These are phyloP conservation scores for Eupithecia insigniata DNA, from an alignment of 2,888 invertebrate genomes.

Conservation along the genomic window DNA sequence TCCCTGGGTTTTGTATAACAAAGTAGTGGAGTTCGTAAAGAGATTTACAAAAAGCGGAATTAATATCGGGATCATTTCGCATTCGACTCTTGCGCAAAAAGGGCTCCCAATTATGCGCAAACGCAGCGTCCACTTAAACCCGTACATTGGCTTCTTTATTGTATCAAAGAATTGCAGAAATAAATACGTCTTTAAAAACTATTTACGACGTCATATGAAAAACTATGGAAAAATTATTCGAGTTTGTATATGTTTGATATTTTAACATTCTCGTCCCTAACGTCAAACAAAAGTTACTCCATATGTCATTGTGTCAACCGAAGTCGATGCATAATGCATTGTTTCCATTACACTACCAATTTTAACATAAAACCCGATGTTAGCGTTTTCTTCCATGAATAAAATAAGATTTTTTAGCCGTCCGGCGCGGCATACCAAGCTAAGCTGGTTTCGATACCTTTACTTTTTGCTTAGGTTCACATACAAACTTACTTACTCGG, in stretches of 20 bases:
- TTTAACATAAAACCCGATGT: slow-evolving; percentile 82
- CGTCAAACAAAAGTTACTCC: slow-evolving; percentile 75
- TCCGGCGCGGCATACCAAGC: slow-evolving; percentile 41
- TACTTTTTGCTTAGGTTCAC: slow-evolving; percentile 55
- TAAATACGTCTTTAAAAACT: slow-evolving; percentile 59
- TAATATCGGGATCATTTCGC: slow-evolving; percentile 71
- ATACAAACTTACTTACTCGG: not conserved
- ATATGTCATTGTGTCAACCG: slow-evolving; percentile 80
- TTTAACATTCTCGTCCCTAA: slow-evolving; percentile 73
- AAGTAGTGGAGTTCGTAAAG: slow-evolving; percentile 55
- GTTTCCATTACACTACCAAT: slow-evolving; percentile 83
- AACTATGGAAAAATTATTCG: slow-evolving; percentile 69
- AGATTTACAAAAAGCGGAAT: slow-evolving; percentile 69
- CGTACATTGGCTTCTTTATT: slow-evolving; percentile 66
- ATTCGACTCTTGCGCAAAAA: slow-evolving; percentile 77
- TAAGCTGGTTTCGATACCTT: slow-evolving; percentile 55
- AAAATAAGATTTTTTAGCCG: slow-evolving; percentile 77
- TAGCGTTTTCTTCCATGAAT: slow-evolving; percentile 79
- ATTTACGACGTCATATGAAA: slow-evolving; percentile 62
- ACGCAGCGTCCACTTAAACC: slow-evolving; percentile 74
- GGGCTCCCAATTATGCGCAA: slow-evolving; percentile 78
- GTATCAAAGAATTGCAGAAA: slow-evolving; percentile 69
- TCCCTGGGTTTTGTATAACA: slow-evolving; percentile 50
- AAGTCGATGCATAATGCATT: slow-evolving; percentile 78
- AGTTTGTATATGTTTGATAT: slow-evolving; percentile 64